A percentile compares a stretch with the other conserved stretches of the same genome.
phyloP scores from a whole-genome alignment of 2,113 vertebrate species.

The Panthera uncia region DNA sequence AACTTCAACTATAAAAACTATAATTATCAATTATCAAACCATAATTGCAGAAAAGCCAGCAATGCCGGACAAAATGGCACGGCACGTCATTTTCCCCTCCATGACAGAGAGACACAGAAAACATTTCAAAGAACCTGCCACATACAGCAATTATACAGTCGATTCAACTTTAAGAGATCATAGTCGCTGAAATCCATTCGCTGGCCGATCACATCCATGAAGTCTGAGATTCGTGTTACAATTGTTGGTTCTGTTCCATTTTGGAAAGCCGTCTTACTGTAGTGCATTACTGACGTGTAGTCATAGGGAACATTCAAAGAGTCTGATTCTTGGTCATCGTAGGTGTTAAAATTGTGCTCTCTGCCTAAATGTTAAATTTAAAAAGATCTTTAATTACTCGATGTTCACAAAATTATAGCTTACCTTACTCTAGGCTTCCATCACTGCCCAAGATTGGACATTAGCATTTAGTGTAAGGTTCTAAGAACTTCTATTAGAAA shows the following conservation, averaged over 20 bases:
- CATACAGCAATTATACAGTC: slow-evolving; percentile 95
- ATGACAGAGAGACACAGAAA: background rate
- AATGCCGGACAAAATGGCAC: background rate
- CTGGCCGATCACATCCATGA: slow-evolving; percentile 94
- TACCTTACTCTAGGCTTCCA: background rate
- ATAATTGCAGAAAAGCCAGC: background rate
- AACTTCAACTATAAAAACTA: background rate
- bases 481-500: background rate
- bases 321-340: slow-evolving; percentile 84
- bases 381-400: background rate
- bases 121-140: background rate
- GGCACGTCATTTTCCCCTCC: background rate
- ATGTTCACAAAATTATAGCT: background rate
- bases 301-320: slow-evolving; percentile 92
- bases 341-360: slow-evolving; percentile 89
- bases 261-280: slow-evolving; percentile 90
- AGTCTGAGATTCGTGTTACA: slow-evolving; percentile 91
- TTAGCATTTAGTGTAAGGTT: background rate
- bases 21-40: background rate
- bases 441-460: background rate
- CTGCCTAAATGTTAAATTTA: slow-evolving; percentile 82
- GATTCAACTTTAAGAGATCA: slow-evolving; percentile 92
- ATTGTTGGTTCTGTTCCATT: slow-evolving; percentile 91
- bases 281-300: slow-evolving; percentile 95
- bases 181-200: slow-evolving; percentile 95